Evolutionary conservation across 30 jellyfish, hydroid and myxozoan genomes (phyloP).

Genomic region (Pseudorhiza aurosa): DNA sequence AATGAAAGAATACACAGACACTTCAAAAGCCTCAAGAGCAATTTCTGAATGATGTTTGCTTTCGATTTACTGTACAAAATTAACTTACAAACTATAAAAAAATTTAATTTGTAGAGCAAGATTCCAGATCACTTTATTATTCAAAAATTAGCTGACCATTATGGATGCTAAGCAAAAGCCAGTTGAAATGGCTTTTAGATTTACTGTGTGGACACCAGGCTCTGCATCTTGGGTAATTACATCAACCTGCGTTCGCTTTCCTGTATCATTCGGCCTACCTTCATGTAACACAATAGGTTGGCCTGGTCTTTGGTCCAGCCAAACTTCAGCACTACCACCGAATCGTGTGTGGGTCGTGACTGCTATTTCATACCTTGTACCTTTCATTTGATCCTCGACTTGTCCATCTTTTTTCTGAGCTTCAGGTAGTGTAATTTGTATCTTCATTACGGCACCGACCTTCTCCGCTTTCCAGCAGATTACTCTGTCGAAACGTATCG

Average conservation of each 20-base stretch:
- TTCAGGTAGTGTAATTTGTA: slow-evolving; percentile 77
- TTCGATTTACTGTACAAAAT: no score
- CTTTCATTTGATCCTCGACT: neutral
- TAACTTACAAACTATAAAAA: no score
- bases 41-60: no score
- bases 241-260: slow-evolving; percentile 96
- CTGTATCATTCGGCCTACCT: slow-evolving; percentile 95
- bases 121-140: no score
- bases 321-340: slow-evolving; percentile 93
- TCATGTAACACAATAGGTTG: slow-evolving; percentile 74
- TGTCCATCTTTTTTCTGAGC: neutral
- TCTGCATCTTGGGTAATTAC: slow-evolving; percentile 73
- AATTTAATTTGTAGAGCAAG: no score
- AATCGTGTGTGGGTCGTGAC: slow-evolving; percentile 95
- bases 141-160: slow-evolving; percentile 52
- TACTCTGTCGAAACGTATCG: slow-evolving; percentile 92
- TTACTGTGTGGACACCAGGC: slow-evolving; percentile 89
- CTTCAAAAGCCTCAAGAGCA: no score
- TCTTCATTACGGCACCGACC: slow-evolving; percentile 69
- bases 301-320: slow-evolving; percentile 90
- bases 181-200: slow-evolving; percentile 54
- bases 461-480: slow-evolving; percentile 97
- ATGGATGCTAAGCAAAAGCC: slow-evolving; percentile 95
- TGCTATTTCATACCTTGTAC: slow-evolving; percentile 75
- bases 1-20: no score